A percentile compares a stretch with the other conserved stretches of the same genome.
phyloP scores from a whole-genome alignment of 1,140 invertebrate genomes.

The Proales similis region DNA sequence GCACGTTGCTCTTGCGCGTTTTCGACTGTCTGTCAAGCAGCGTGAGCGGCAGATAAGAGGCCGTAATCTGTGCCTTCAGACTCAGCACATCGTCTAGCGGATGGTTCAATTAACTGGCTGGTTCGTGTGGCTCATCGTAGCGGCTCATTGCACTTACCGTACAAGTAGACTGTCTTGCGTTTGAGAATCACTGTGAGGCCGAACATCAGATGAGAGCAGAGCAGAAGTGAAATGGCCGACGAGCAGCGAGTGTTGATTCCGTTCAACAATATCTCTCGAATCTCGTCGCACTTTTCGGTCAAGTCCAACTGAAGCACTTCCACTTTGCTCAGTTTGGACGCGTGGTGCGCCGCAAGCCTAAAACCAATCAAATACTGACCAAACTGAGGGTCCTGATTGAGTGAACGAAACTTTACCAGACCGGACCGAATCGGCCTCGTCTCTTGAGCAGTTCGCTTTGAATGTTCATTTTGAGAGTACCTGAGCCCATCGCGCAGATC shows the following conservation, averaged over 20 bases:
- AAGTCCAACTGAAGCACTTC: background rate
- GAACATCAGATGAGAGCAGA: conserved; percentile 26
- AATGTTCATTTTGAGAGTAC: conserved; percentile 21
- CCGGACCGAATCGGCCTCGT: conserved; percentile 9
- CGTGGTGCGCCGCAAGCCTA: conserved; percentile 23
- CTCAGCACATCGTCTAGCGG: no score
- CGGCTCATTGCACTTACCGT: no score
- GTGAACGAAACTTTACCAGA: no score
- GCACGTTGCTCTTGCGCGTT: no score
- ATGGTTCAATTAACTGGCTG: no score
- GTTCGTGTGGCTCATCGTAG: no score
- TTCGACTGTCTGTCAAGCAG: no score
- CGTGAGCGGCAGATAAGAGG: no score
- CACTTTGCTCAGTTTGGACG: conserved; percentile 12
- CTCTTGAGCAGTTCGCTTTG: conserved; percentile 1
- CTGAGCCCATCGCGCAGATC: no score
- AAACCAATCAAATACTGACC: no score
- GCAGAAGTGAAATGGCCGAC: conserved; percentile 14
- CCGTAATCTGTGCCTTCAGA: no score
- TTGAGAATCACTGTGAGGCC: conserved; percentile 20
- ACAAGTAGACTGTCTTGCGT: conserved; percentile 5
- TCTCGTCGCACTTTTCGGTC: conserved; percentile 24
- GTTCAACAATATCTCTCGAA: conserved; percentile 16
- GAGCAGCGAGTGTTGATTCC: background rate
- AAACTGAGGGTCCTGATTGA: no score